These are phyloP conservation scores for Drosophila athabasca DNA, from an alignment of 1,140 invertebrate species.

Conservation along the genomic window DNA sequence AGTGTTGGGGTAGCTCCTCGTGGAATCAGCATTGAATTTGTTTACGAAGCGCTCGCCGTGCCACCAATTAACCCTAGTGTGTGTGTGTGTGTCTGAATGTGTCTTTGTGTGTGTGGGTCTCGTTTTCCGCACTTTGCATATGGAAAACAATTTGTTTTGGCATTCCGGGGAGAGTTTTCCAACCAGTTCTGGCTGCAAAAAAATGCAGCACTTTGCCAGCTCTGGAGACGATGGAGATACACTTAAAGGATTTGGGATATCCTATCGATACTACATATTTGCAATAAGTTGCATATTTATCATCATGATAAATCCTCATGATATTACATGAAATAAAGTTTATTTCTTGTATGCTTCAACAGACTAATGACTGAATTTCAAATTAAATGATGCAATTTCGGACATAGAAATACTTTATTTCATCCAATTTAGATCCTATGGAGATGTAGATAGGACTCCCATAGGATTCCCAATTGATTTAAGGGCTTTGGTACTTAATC, in stretches of 20 bases:
- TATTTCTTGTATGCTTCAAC: no score
- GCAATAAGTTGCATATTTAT: no score
- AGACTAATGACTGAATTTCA: no score
- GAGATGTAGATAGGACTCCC: no score
- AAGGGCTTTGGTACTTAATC: no score
- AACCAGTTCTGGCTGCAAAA: slow-evolving; percentile 31
- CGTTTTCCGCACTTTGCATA: slow-evolving; percentile 46
- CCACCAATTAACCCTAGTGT: slow-evolving; percentile 53
- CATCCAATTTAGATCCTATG: no score
- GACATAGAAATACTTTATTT: no score
- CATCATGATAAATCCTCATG: no score
- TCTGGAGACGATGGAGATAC: not conserved
- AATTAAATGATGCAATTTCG: no score
- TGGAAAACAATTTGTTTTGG: slow-evolving; percentile 67
- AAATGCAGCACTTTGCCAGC: no score
- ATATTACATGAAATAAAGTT: no score
- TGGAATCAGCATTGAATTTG: slow-evolving; percentile 60
- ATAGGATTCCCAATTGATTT: no score
- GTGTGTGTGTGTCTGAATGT: not conserved
- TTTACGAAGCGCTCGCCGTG: slow-evolving; percentile 45
- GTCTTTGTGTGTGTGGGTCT: slow-evolving; percentile 1
- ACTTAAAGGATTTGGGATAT: not conserved
- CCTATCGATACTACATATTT: not conserved
- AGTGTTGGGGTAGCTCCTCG: slow-evolving; percentile 38
- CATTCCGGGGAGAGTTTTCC: slow-evolving; percentile 43